A percentile compares a stretch with the other conserved stretches of the same genome.
Conservation (phyloP, 2,888 invertebrate genomes). For the Agrotis segetum region DNA sequence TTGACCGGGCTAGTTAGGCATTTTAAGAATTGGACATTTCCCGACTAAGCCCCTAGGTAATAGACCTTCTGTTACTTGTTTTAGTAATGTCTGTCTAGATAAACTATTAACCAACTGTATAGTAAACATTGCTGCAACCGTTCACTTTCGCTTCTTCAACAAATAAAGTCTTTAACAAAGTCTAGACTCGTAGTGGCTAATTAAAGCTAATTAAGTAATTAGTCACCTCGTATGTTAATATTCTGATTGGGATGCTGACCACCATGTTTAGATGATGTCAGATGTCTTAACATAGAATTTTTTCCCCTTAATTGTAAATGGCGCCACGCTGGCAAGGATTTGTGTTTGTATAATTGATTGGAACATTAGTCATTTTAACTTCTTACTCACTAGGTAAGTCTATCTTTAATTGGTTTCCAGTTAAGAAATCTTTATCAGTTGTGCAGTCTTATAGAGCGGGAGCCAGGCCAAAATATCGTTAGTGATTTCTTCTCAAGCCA, state of each 20-base stretch:
- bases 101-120: background rate
- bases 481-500: no score
- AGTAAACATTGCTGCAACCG: background rate
- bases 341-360: slow-evolving; percentile 56
- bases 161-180: slow-evolving; percentile 7
- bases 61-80: background rate
- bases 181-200: slow-evolving; percentile 20
- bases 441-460: no score
- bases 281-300: slow-evolving; percentile 46
- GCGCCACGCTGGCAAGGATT: slow-evolving; percentile 57
- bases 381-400: slow-evolving; percentile 41
- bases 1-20: no score
- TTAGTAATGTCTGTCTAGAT: background rate
- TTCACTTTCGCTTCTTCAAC: slow-evolving; percentile 18
- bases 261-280: slow-evolving; percentile 32
- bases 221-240: slow-evolving; percentile 38
- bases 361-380: slow-evolving; percentile 22
- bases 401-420: slow-evolving; percentile 1
- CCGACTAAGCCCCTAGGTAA: no score
- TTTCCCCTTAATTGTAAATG: slow-evolving; percentile 37
- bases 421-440: slow-evolving; percentile 4
- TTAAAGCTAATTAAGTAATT: slow-evolving; percentile 51
- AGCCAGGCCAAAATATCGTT: no score
- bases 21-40: no score
- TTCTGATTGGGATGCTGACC: slow-evolving; percentile 40